These are phyloP conservation scores for Gnathonemus longibarbis DNA, from an alignment of 2,113 vertebrate genomes.

Conservation along the genomic window DNA sequence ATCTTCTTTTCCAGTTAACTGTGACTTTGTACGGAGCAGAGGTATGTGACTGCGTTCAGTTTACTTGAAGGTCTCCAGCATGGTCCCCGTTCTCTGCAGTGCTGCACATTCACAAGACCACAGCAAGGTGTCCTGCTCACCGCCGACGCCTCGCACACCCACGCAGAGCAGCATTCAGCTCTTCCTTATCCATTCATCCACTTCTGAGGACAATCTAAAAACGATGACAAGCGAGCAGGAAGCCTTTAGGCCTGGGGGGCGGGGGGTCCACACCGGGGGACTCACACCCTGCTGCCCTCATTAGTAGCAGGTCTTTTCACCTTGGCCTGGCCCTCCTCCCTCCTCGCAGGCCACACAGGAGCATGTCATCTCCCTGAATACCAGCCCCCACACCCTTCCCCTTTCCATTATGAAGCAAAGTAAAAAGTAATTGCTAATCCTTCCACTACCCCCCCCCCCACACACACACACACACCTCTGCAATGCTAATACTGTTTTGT, in stretches of 20 bases:
- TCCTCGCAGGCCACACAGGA: conserved; percentile 7
- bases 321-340: background rate
- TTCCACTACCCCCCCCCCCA: background rate
- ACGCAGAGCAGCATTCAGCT: background rate
- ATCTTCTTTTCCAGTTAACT: background rate
- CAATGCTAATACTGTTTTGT: background rate
- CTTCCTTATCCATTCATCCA: background rate
- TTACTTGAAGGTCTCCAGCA: background rate
- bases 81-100: background rate
- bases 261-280: background rate
- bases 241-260: background rate
- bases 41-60: background rate
- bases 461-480: background rate
- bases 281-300: conserved; percentile 29
- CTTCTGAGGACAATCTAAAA: background rate
- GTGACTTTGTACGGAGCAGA: background rate
- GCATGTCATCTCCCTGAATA: background rate
- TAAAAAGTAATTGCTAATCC: conserved; percentile 21
- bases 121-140: background rate
- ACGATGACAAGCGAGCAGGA: background rate
- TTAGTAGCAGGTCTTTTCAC: conserved; percentile 21
- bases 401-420: conserved; percentile 12
- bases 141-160: background rate
- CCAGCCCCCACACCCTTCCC: background rate
- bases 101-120: background rate